Conservation (phyloP, 1,140 invertebrate species). For the Apis cerana region DNA sequence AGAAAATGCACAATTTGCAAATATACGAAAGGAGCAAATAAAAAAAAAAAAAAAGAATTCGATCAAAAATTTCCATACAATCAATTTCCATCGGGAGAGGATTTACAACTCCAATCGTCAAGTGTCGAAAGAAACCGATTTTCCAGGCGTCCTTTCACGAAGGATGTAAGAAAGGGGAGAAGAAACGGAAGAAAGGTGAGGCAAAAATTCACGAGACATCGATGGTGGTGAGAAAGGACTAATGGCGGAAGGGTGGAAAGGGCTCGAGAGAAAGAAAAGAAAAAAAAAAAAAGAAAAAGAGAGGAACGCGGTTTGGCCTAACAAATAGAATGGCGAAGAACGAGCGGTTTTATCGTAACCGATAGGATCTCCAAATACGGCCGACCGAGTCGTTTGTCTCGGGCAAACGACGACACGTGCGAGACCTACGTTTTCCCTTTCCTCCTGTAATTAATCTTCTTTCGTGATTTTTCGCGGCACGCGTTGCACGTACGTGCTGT, state of each 20-base stretch:
- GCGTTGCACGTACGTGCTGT: not conserved
- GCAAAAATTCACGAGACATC: conserved; percentile 40
- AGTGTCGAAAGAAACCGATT: conserved; percentile 31
- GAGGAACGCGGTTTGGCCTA: conserved; percentile 44
- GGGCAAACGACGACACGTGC: conserved; percentile 58
- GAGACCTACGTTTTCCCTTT: conserved; percentile 21
- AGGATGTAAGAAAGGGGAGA: not conserved
- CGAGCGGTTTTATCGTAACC: conserved; percentile 56
- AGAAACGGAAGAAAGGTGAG: conserved; percentile 4
- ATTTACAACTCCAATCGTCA: conserved; percentile 65
- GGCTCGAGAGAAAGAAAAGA: conserved; percentile 1
- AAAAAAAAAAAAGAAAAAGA: conserved; percentile 25
- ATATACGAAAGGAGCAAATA: not conserved
- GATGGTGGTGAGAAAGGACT: conserved; percentile 12
- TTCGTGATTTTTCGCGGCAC: not conserved
- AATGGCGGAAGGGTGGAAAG: conserved; percentile 21
- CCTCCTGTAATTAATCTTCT: conserved; percentile 54
- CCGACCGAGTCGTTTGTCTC: conserved; percentile 60
- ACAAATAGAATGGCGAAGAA: conserved; percentile 62
- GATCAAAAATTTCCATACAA: not conserved
- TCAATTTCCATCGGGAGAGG: conserved; percentile 33
- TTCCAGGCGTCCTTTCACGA: not conserved
- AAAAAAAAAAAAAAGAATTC: not conserved
- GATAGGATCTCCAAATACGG: conserved; percentile 63
- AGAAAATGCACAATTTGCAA: not conserved